phyloP scores from a whole-genome alignment of 2,113 vertebrate genomes.

The Dicentrarchus labrax region DNA sequence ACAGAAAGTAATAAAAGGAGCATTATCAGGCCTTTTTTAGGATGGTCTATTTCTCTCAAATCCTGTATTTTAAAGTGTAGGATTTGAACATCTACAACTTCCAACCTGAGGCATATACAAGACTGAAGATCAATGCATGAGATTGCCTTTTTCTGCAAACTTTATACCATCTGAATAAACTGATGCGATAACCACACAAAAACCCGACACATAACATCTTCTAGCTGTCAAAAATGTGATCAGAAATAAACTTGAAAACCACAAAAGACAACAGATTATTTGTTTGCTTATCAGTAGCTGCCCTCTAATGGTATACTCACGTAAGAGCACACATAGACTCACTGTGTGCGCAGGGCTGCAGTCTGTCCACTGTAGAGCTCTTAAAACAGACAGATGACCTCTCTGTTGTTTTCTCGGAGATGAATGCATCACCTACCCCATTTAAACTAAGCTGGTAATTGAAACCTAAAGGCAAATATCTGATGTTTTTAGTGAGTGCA shows the following conservation, averaged over 20 bases:
- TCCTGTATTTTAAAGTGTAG: no score
- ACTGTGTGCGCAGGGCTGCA: not conserved
- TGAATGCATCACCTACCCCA: not conserved
- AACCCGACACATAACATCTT: not conserved
- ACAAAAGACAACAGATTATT: no score
- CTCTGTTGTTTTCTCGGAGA: not conserved
- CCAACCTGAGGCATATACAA: no score
- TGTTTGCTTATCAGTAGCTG: slow-evolving; percentile 26
- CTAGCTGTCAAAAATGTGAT: not conserved
- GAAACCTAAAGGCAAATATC: not conserved
- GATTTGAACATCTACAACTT: no score
- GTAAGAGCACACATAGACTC: slow-evolving; percentile 2
- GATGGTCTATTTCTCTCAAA: no score
- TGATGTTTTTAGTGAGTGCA: not conserved
- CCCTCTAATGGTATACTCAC: slow-evolving; percentile 60
- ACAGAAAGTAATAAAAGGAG: not conserved
- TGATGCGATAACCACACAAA: not conserved
- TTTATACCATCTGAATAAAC: not conserved
- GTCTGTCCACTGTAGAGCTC: not conserved
- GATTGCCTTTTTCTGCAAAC: no score
- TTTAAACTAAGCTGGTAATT: not conserved
- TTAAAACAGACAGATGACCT: not conserved
- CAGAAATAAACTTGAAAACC: not conserved
- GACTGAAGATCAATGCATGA: no score
- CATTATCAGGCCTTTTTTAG: no score